A percentile compares a stretch with the other conserved stretches of the same genome.
Evolutionary conservation across 2,797 vertebrate genomes (phyloP).

Genomic region (Vireo griseus): DNA sequence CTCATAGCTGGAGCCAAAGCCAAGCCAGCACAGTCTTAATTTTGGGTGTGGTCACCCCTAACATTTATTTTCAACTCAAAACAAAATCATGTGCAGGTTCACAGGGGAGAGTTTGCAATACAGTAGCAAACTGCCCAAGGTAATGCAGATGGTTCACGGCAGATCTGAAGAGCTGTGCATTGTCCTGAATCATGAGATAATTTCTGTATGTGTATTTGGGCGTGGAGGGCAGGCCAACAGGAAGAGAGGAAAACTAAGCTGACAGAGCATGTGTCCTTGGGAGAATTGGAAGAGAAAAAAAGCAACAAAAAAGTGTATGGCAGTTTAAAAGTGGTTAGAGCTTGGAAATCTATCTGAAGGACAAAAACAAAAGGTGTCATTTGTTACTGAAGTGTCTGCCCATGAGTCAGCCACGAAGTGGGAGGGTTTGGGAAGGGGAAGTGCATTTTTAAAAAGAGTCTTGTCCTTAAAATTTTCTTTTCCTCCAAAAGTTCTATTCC

Average conservation of each 20-base stretch:
- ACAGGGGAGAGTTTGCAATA: background rate
- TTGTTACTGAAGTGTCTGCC: background rate
- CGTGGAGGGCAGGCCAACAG: background rate
- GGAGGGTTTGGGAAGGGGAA: background rate
- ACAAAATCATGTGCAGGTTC: background rate
- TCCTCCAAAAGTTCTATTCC: background rate
- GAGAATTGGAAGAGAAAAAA: background rate
- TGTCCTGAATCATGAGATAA: constrained; percentile 6
- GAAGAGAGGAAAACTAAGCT: background rate
- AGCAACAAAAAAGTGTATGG: rapidly evolving
- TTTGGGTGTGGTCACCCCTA: background rate
- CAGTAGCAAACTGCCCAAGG: background rate
- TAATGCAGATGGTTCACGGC: background rate
- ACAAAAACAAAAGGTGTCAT: background rate
- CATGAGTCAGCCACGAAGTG: background rate
- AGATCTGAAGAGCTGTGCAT: background rate
- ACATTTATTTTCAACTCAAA: background rate
- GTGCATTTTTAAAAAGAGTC: background rate
- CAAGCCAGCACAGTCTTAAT: background rate
- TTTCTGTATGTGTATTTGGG: background rate
- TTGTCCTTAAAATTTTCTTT: background rate
- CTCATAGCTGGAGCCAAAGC: background rate
- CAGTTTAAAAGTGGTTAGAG: background rate
- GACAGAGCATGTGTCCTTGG: background rate
- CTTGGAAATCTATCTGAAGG: background rate